These are phyloP conservation scores for Ambastaia sidthimunki DNA, from an alignment of 2,797 vertebrate species.

Conservation along the genomic window DNA sequence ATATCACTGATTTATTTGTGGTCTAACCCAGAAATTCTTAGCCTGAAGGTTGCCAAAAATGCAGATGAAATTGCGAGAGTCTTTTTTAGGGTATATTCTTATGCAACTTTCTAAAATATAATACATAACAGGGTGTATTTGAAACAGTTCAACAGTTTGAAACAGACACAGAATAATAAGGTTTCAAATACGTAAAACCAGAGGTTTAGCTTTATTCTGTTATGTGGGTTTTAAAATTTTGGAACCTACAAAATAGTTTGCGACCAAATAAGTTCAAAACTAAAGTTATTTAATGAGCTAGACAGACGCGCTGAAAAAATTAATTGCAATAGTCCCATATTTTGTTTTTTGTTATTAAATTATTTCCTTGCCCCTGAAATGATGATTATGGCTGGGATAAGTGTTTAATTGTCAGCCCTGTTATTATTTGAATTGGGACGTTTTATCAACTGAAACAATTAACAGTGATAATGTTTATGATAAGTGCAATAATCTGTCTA, in stretches of 20 bases:
- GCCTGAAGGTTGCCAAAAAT: not conserved
- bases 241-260: too few relatives aligned
- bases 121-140: too few relatives aligned
- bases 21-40: not conserved
- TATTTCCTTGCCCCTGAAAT: not conserved
- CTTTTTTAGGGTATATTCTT: not conserved
- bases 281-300: not conserved
- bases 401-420: constrained; percentile 1
- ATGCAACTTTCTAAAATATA: not conserved
- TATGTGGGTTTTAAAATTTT: too few relatives aligned
- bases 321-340: not conserved
- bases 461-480: not conserved
- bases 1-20: not conserved
- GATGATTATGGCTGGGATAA: not conserved
- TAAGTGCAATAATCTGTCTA: not conserved
- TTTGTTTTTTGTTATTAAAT: not conserved
- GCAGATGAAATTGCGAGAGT: not conserved
- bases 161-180: too few relatives aligned
- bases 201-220: too few relatives aligned
- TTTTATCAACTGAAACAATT: not conserved
- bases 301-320: not conserved
- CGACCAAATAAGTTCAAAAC: too few relatives aligned
- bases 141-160: too few relatives aligned
- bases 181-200: too few relatives aligned
- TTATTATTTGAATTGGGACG: not conserved